phyloP scores from a whole-genome alignment of 2,888 invertebrate species.

The Plebejus argus region DNA sequence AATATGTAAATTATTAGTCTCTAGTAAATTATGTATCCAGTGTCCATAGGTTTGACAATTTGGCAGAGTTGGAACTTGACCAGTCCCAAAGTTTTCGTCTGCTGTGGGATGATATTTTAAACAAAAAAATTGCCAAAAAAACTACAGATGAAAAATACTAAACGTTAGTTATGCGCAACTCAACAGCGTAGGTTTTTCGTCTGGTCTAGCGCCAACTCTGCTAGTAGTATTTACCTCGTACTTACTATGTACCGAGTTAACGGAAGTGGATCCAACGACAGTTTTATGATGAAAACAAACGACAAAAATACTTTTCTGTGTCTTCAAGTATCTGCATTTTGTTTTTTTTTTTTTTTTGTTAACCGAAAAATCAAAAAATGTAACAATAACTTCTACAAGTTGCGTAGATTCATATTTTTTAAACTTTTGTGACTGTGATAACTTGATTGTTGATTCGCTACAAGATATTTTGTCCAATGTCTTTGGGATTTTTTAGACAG shows the following conservation, averaged over 20 bases:
- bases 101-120: too few relatives aligned
- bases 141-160: too few relatives aligned
- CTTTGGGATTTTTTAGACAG: slow-evolving; percentile 60
- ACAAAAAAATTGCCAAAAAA: too few relatives aligned
- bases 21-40: slow-evolving; percentile 59
- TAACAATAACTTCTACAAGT: neutral
- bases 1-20: slow-evolving; percentile 65
- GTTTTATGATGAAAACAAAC: neutral
- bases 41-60: slow-evolving; percentile 61
- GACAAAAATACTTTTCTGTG: neutral
- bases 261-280: slow-evolving; percentile 63
- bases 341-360: too few relatives aligned
- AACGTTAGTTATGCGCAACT: too few relatives aligned
- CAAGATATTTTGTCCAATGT: slow-evolving; percentile 37
- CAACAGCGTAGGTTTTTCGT: too few relatives aligned
- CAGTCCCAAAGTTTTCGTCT: too few relatives aligned
- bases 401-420: neutral
- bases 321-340: neutral
- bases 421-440: neutral
- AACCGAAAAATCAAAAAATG: too few relatives aligned
- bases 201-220: neutral
- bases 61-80: neutral
- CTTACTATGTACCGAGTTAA: slow-evolving; percentile 45
- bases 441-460: neutral
- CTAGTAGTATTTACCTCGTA: slow-evolving; percentile 35